phyloP scores from a whole-genome alignment of 2,113 vertebrate genomes.

The Circaetus cinerascens region DNA sequence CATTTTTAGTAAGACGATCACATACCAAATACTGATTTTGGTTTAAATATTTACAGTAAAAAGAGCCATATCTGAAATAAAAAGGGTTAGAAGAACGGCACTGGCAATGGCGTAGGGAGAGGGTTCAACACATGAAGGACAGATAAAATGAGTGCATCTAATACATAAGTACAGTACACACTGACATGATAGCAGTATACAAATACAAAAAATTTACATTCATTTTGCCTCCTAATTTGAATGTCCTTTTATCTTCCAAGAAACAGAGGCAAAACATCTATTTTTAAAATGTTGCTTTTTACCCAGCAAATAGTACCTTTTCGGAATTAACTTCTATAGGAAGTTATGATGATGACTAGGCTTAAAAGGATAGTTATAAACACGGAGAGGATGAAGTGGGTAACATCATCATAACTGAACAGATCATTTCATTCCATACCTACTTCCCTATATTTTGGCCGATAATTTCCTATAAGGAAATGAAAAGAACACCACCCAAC shows the following conservation, averaged over 20 bases:
- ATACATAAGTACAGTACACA: background rate
- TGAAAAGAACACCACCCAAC: background rate
- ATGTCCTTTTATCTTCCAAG: background rate
- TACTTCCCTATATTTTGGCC: background rate
- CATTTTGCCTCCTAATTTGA: background rate
- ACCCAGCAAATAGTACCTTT: background rate
- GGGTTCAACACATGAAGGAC: slow-evolving; percentile 3
- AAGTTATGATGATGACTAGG: background rate
- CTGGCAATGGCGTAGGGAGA: background rate
- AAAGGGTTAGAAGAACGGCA: slow-evolving; percentile 43
- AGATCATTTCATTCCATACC: background rate
- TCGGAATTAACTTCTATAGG: background rate
- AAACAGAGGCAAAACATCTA: background rate
- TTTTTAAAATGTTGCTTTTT: background rate
- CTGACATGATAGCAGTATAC: background rate
- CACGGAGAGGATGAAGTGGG: background rate
- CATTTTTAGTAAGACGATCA: background rate
- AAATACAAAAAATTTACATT: background rate
- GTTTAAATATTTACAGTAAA: background rate
- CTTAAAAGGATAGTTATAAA: background rate
- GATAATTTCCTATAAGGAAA: background rate
- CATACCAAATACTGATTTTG: background rate
- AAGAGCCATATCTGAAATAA: slow-evolving; percentile 22
- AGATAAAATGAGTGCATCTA: slow-evolving; percentile 21
- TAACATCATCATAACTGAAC: background rate